These are phyloP conservation scores for Zapus hudsonius DNA, from an alignment of 2,113 vertebrate species.

Conservation along the genomic window DNA sequence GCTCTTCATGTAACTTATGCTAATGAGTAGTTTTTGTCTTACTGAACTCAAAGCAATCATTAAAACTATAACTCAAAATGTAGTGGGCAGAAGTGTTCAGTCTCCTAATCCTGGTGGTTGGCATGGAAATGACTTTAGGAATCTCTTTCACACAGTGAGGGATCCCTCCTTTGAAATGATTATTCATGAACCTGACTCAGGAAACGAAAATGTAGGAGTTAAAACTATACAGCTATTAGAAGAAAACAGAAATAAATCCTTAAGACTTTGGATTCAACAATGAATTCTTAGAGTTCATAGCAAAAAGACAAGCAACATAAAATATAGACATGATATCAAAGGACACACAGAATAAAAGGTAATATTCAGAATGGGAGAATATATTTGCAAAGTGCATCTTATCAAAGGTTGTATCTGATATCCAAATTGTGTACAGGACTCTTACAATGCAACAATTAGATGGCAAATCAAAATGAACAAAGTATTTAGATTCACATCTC, in stretches of 20 bases:
- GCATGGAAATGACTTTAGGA: neutral
- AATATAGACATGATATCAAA: neutral
- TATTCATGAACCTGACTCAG: neutral
- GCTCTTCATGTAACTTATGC: neutral
- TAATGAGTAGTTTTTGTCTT: neutral
- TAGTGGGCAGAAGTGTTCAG: neutral
- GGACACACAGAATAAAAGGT: neutral
- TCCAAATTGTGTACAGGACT: neutral
- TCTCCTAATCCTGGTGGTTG: neutral
- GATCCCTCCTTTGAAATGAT: neutral
- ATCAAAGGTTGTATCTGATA: neutral
- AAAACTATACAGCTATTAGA: neutral
- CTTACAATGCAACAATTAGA: neutral
- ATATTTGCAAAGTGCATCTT: neutral
- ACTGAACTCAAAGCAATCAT: neutral
- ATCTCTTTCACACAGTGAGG: neutral
- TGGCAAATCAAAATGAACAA: neutral
- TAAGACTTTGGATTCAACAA: neutral
- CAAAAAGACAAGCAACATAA: neutral
- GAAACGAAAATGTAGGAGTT: neutral
- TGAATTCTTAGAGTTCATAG: neutral
- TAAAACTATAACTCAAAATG: neutral
- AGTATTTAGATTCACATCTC: neutral
- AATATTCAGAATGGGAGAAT: neutral
- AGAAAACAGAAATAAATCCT: neutral